These are phyloP conservation scores for Eulithis testata DNA, from an alignment of 2,888 invertebrate species.

Conservation along the genomic window DNA sequence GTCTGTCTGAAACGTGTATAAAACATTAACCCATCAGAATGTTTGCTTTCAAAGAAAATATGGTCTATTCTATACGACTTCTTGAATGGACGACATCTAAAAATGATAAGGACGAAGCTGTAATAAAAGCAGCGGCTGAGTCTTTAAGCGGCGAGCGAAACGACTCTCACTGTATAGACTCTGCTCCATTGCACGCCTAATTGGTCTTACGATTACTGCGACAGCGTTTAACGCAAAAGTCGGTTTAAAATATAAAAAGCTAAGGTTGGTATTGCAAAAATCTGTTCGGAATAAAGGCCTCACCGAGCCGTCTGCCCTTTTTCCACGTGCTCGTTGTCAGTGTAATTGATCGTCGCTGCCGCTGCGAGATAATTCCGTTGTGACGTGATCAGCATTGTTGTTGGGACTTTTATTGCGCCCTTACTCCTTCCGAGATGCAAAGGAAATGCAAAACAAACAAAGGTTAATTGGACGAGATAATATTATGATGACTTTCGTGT, in stretches of 20 bases:
- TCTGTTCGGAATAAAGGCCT: constrained; percentile 54
- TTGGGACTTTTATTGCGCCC: constrained; percentile 66
- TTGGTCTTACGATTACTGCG: constrained; percentile 62
- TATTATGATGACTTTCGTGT: constrained; percentile 46
- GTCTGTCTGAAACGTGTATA: constrained; percentile 30
- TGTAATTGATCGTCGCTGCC: constrained; percentile 79
- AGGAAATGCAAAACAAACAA: constrained; percentile 74
- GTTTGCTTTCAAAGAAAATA: constrained; percentile 37
- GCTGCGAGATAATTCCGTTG: constrained; percentile 76
- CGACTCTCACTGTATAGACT: constrained; percentile 51
- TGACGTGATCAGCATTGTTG: constrained; percentile 82
- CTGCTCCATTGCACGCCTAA: constrained; percentile 57
- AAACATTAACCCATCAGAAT: constrained; percentile 13
- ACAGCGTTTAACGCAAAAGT: constrained; percentile 44
- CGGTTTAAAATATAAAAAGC: constrained; percentile 49
- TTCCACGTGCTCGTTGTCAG: constrained; percentile 74
- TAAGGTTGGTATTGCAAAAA: constrained; percentile 55
- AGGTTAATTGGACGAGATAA: constrained; percentile 63
- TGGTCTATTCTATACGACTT: constrained; percentile 16
- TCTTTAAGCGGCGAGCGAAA: constrained; percentile 56
- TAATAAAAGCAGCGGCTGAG: constrained; percentile 59
- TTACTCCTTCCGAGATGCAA: constrained; percentile 61
- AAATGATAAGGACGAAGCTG: constrained; percentile 50
- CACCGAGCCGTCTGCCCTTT: constrained; percentile 58
- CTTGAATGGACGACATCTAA: constrained; percentile 36